phyloP scores from a whole-genome alignment of 1,140 invertebrate species.

The Caerostris darwini region DNA sequence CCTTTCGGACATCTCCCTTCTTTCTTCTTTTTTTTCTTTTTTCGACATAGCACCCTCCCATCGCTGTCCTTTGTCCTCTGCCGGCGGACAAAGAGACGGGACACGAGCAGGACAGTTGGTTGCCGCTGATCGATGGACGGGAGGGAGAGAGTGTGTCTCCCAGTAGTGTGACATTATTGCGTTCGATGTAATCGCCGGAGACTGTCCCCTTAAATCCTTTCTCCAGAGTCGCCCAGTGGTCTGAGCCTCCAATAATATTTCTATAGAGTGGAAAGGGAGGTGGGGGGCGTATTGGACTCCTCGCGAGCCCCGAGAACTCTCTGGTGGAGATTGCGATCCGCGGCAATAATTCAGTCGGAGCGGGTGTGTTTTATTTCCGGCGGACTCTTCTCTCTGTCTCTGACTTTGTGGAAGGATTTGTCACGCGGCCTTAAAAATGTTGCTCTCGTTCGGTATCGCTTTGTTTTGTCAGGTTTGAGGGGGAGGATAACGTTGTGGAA shows the following conservation, averaged over 20 bases:
- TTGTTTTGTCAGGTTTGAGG: too few relatives aligned
- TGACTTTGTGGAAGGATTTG: not conserved
- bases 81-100: not conserved
- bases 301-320: not conserved
- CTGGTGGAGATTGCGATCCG: conserved; percentile 15
- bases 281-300: not conserved
- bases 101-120: not conserved
- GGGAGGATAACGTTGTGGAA: too few relatives aligned
- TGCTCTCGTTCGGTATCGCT: too few relatives aligned
- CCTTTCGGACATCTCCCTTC: not conserved
- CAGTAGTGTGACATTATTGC: conserved; percentile 45
- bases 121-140: not conserved
- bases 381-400: not conserved
- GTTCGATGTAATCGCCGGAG: conserved; percentile 28
- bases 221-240: conserved; percentile 20
- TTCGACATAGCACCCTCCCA: not conserved
- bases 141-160: not conserved
- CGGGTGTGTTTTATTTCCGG: conserved; percentile 30
- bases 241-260: conserved; percentile 43
- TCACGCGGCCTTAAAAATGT: too few relatives aligned
- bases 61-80: not conserved
- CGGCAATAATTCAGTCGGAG: conserved; percentile 25
- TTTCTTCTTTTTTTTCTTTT: not conserved
- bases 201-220: conserved; percentile 32
- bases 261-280: not conserved